Evolutionary conservation across 1,140 invertebrate genomes (phyloP).

Genomic region (Drosophila pandora): DNA sequence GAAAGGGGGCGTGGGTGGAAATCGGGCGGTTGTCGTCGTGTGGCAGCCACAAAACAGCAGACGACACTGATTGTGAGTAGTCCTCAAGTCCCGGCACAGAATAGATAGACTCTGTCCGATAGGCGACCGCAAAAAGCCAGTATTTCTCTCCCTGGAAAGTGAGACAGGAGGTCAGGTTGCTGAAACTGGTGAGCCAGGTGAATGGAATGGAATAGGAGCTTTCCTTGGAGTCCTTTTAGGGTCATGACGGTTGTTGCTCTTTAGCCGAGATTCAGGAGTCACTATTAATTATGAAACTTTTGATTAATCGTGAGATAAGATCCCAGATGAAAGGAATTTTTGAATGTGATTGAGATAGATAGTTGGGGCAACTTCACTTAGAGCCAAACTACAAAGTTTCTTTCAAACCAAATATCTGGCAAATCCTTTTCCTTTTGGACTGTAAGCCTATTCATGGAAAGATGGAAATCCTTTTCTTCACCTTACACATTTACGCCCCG

Average conservation of each 20-base stretch:
- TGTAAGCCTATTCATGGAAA: conserved; percentile 19
- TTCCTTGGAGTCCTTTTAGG: conserved; percentile 36
- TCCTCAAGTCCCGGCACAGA: conserved; percentile 25
- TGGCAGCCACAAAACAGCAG: conserved; percentile 46
- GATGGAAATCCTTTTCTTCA: conserved; percentile 17
- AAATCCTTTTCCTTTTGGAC: neutral
- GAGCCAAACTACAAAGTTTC: neutral
- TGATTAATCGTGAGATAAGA: conserved; percentile 23
- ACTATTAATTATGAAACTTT: conserved; percentile 35
- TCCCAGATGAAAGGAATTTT: no score
- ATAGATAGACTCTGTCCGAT: conserved; percentile 43
- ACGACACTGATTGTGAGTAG: conserved; percentile 58
- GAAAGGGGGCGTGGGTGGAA: conserved; percentile 49
- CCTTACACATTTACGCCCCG: neutral
- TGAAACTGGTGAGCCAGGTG: conserved; percentile 30
- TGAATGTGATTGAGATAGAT: neutral
- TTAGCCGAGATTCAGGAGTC: conserved; percentile 14
- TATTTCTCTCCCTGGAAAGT: conserved; percentile 29
- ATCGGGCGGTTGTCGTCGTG: conserved; percentile 40
- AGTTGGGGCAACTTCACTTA: neutral
- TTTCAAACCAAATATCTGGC: neutral
- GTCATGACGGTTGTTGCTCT: conserved; percentile 25
- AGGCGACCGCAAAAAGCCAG: conserved; percentile 2
- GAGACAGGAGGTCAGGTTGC: conserved; percentile 45
- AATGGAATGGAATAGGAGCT: conserved; percentile 25